Percentiles rank a stretch among this genome's conserved stretches.
Evolutionary conservation across 1,140 invertebrate species (phyloP).

Genomic region (Trialeurodes vaporariorum): DNA sequence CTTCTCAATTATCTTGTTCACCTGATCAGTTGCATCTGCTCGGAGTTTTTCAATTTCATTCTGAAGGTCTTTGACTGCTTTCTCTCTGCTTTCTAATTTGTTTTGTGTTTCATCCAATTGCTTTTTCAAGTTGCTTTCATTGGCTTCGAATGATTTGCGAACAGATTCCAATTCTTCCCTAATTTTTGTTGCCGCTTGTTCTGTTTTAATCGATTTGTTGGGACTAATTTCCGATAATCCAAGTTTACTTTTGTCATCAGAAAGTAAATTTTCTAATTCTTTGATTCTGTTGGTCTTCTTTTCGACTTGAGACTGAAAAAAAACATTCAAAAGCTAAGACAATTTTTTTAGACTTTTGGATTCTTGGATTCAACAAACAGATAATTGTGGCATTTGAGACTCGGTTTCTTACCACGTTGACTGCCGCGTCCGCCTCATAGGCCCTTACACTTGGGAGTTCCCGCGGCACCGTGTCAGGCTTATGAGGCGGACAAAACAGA

Average conservation of each 20-base stretch:
- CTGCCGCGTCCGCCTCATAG: too few species aligned
- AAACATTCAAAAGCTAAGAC: slow-evolving; percentile 6
- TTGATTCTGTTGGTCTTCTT: slow-evolving; percentile 39
- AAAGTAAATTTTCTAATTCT: slow-evolving; percentile 40
- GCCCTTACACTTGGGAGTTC: too few species aligned
- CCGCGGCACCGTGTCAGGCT: too few species aligned
- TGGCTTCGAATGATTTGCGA: neutral
- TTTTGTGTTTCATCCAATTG: slow-evolving; percentile 15
- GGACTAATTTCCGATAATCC: slow-evolving; percentile 40
- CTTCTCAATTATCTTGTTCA: slow-evolving; percentile 36
- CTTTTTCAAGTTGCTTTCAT: slow-evolving; percentile 15
- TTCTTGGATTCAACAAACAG: too few species aligned
- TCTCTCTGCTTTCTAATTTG: neutral
- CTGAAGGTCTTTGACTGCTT: slow-evolving; percentile 17
- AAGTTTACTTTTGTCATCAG: slow-evolving; percentile 36
- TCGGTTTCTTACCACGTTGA: too few species aligned
- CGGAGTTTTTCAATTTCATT: slow-evolving; percentile 22
- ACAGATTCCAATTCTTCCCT: slow-evolving; percentile 27
- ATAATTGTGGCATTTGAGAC: too few species aligned
- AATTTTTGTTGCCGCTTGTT: slow-evolving; percentile 32
- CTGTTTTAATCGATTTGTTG: slow-evolving; percentile 42
- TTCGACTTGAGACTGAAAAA: slow-evolving; percentile 36
- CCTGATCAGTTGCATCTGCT: slow-evolving; percentile 25
- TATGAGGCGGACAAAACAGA: too few species aligned
- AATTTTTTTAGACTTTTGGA: slow-evolving; percentile 2